These are phyloP conservation scores for Cyprinus carpio DNA, from an alignment of 2,113 vertebrate species.

Conservation along the genomic window DNA sequence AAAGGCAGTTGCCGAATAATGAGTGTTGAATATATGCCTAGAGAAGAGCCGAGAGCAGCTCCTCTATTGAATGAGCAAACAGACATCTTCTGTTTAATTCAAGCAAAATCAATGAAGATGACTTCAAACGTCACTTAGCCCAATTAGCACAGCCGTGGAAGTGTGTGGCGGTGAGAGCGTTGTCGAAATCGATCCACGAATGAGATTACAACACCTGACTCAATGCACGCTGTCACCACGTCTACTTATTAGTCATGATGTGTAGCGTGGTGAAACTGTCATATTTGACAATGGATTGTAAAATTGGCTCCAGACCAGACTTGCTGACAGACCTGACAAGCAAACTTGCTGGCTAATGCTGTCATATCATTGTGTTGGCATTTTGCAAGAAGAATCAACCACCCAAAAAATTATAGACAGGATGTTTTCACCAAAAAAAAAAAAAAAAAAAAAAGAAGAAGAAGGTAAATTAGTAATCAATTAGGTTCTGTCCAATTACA, in stretches of 20 bases:
- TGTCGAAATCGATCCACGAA: conserved; percentile 4
- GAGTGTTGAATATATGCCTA: neutral
- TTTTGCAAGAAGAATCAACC: conserved; percentile 3
- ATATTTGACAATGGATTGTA: conserved; percentile 15
- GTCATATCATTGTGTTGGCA: neutral
- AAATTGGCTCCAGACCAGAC: neutral
- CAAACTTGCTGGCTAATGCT: neutral
- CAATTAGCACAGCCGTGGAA: conserved; percentile 31
- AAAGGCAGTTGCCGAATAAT: neutral
- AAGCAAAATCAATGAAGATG: conserved; percentile 39
- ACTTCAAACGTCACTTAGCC: conserved; percentile 30
- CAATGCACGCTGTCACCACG: neutral
- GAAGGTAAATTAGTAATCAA: too few species aligned
- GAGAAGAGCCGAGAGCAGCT: neutral
- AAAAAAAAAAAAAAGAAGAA: too few species aligned
- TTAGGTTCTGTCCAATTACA: too few species aligned
- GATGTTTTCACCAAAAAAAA: too few species aligned
- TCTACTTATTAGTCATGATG: conserved; percentile 33
- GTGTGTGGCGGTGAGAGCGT: neutral
- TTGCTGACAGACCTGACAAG: conserved; percentile 10
- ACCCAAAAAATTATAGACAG: too few species aligned
- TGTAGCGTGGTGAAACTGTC: conserved; percentile 8
- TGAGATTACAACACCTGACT: conserved; percentile 19
- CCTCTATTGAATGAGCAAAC: conserved; percentile 10
- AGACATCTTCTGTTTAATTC: conserved; percentile 29